phyloP scores from a whole-genome alignment of 2,888 invertebrate genomes.

The Drosophila planitibia region DNA sequence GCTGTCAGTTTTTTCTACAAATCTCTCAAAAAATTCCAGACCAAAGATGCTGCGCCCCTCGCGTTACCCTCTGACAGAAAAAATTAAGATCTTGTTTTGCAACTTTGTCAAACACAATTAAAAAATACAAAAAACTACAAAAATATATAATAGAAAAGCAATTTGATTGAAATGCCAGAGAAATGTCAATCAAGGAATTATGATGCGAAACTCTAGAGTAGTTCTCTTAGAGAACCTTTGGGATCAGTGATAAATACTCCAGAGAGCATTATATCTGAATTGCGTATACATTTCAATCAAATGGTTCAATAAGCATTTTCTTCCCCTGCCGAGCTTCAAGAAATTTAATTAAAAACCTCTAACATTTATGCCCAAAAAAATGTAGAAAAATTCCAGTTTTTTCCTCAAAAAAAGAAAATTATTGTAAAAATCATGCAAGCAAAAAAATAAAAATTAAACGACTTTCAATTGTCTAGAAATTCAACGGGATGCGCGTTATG shows the following conservation, averaged over 20 bases:
- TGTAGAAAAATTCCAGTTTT: constrained; percentile 53
- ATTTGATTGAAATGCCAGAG: constrained; percentile 72
- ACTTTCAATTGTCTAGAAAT: constrained; percentile 45
- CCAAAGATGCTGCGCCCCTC: constrained; percentile 54
- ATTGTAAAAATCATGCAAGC: constrained; percentile 57
- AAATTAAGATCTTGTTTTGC: constrained; percentile 71
- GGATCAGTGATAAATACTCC: constrained; percentile 43
- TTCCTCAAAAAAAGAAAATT: constrained; percentile 35
- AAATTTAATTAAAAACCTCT: constrained; percentile 60
- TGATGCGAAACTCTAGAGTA: not conserved
- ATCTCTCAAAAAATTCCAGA: constrained; percentile 9
- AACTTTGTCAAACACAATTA: constrained; percentile 78
- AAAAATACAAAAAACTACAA: constrained; percentile 43
- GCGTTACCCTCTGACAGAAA: constrained; percentile 44
- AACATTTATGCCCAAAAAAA: constrained; percentile 50
- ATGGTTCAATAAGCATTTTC: constrained; percentile 66
- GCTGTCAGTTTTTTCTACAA: constrained; percentile 44
- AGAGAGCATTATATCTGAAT: not conserved
- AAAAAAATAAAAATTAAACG: constrained; percentile 7
- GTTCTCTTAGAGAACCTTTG: not conserved
- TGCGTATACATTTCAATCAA: constrained; percentile 56
- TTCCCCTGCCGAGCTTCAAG: constrained; percentile 33
- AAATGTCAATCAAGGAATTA: constrained; percentile 71
- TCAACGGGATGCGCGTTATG: constrained; percentile 64
- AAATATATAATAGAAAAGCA: constrained; percentile 47